phyloP scores from a whole-genome alignment of 2,888 invertebrate species.

The Oscheius sp. region DNA sequence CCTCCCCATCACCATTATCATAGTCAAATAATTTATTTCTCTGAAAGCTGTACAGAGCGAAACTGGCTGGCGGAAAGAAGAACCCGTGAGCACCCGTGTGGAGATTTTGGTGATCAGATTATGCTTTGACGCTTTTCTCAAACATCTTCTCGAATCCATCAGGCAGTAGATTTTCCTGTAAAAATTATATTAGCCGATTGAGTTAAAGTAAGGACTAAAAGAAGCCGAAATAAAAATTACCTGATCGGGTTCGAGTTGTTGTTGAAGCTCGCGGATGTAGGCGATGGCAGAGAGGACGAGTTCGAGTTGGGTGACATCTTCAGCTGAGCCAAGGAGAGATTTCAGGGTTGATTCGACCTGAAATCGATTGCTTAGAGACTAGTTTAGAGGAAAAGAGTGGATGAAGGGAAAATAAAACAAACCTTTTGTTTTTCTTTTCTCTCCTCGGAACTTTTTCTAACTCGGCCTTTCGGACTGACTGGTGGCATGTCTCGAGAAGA shows the following conservation, averaged over 20 bases:
- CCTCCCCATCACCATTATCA: too few species aligned
- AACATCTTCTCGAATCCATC: conserved; percentile 52
- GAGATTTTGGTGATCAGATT: not conserved
- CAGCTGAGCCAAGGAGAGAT: conserved; percentile 42
- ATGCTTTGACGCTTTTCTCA: conserved; percentile 45
- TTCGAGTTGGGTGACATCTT: conserved; percentile 42
- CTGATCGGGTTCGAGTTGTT: conserved; percentile 22
- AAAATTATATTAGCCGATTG: not conserved
- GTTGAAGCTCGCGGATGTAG: conserved; percentile 52
- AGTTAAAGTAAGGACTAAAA: not conserved
- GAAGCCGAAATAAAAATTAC: not conserved
- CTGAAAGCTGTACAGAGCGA: conserved; percentile 23
- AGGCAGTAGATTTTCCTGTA: conserved; percentile 39
- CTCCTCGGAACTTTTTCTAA: conserved; percentile 48
- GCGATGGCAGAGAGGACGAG: conserved; percentile 49
- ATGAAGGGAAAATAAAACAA: conserved; percentile 11
- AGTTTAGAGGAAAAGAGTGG: not conserved
- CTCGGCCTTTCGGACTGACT: conserved; percentile 40
- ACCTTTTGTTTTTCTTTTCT: conserved; percentile 51
- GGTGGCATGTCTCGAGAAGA: conserved; percentile 12
- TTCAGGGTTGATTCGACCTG: conserved; percentile 49
- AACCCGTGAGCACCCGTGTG: conserved; percentile 24
- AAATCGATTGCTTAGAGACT: conserved; percentile 4
- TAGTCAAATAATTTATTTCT: conserved; percentile 6
- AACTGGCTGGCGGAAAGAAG: not conserved